Evolutionary conservation across 2,888 invertebrate genomes (phyloP), one percentile per base, ranked within the genome.

Genomic region (Geotrupes spiniger): DNA sequence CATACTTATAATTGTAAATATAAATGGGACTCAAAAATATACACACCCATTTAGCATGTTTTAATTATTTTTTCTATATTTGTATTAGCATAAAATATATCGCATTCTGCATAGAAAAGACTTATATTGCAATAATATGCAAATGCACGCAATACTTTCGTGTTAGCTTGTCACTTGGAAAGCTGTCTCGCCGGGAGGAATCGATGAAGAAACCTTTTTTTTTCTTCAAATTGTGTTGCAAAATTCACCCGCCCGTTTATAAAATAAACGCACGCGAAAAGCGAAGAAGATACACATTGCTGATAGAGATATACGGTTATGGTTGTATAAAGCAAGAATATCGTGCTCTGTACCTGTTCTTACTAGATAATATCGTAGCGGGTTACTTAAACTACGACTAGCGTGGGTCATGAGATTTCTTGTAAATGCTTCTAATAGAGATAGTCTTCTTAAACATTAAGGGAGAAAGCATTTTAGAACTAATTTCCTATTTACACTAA

Each of bases 221-320:
- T n/a, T n/a, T n/a, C n/a, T n/a, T n/a, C 12, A 10, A 12, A 14
- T 10, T 6, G 10, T 29, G 11, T 33, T 33, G 33, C 33, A 33
- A 33, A 33, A 33, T 33, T 14, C 33, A 10, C 8, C 33, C 15
- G 33, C 15, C 33, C 12, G 14, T 33, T 33, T 33, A 14, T 33
- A 14, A 11, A 16, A 14, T 28, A 49, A 43, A 42, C 26, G 42
- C 43, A 48, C 39, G 42, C 27, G 46, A 51, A 41, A 42, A 42
- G 42, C 46, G 42, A 48, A 46, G 39, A 48, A 47, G 51, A 53
- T 53, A 51, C 53, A 46, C 47, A 40, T 25, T 11, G 31, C 36
- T 51, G 57, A 60, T 60, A 57, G 55, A 60, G 60, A 60, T 60
- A 60, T 60, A 60, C 60, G 60, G 57, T 60, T 60, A 60, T 57